These are phyloP conservation scores for Apoderus coryli DNA, from an alignment of 2,888 invertebrate species.

Conservation along the genomic window DNA sequence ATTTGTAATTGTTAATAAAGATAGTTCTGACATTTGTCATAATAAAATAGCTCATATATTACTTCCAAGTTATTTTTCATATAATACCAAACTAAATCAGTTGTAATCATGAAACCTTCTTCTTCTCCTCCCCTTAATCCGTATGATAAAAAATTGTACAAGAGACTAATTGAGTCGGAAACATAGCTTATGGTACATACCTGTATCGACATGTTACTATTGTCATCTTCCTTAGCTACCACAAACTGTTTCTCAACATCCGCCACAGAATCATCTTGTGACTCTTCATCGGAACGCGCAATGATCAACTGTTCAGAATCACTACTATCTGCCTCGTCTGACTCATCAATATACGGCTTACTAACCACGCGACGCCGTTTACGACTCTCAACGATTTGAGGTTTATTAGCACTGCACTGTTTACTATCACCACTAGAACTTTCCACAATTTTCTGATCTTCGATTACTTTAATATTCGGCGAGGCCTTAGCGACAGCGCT, in stretches of 20 bases:
- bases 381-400: conserved; percentile 19
- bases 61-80: no score
- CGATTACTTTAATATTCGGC: conserved; percentile 1
- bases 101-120: no score
- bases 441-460: conserved; percentile 12
- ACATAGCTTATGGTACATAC: no score
- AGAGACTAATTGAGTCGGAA: no score
- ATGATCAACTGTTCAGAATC: conserved; percentile 51
- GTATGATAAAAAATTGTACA: no score
- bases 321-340: conserved; percentile 46
- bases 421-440: conserved; percentile 12
- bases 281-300: conserved; percentile 31
- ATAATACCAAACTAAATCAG: no score
- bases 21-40: no score
- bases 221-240: conserved; percentile 25
- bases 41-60: no score
- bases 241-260: conserved; percentile 17
- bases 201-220: conserved; percentile 20
- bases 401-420: conserved; percentile 11
- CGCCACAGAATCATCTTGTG: conserved; percentile 12
- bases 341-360: conserved; percentile 39
- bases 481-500: conserved; percentile 1
- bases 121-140: no score
- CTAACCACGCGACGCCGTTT: conserved; percentile 29
- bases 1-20: no score